Evolutionary conservation across 2,888 invertebrate species (phyloP).

Genomic region (Tetragnatha montana): DNA sequence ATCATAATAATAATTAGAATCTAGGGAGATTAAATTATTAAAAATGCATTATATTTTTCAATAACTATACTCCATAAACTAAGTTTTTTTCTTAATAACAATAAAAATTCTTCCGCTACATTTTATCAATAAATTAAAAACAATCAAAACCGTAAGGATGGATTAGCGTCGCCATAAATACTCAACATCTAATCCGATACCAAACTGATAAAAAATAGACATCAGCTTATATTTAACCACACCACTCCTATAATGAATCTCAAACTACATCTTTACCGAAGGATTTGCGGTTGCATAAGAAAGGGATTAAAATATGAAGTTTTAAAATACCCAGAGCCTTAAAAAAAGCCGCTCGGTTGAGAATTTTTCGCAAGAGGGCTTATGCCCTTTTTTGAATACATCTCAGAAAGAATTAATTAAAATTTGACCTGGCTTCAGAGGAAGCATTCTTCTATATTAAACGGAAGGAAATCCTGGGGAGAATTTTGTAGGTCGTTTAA

Average conservation of each 20-base stretch:
- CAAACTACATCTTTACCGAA: not conserved
- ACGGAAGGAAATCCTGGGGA: not conserved
- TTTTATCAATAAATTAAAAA: too few species aligned
- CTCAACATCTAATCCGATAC: too few species aligned
- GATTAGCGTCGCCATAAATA: too few species aligned
- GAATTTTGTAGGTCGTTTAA: conserved; percentile 35
- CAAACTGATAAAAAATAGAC: not conserved
- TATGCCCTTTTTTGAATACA: conserved; percentile 7
- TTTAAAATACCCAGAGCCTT: conserved; percentile 7
- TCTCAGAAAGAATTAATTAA: conserved; percentile 53
- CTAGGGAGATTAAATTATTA: too few species aligned
- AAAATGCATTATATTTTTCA: too few species aligned
- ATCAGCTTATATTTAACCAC: not conserved
- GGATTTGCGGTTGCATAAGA: conserved; percentile 6
- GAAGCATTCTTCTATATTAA: conserved; percentile 19
- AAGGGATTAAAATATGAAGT: not conserved
- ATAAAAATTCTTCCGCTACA: too few species aligned
- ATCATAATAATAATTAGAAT: too few species aligned
- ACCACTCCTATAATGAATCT: not conserved
- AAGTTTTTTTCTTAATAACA: too few species aligned
- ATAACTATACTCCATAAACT: too few species aligned
- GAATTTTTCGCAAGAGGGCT: not conserved
- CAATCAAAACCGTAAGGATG: too few species aligned
- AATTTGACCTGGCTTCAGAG: conserved; percentile 19
- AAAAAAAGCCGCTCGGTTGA: not conserved